Evolutionary conservation across 2,113 vertebrate species (phyloP), one percentile per base, ranked within the genome.

Genomic region (Rattus rattus): DNA sequence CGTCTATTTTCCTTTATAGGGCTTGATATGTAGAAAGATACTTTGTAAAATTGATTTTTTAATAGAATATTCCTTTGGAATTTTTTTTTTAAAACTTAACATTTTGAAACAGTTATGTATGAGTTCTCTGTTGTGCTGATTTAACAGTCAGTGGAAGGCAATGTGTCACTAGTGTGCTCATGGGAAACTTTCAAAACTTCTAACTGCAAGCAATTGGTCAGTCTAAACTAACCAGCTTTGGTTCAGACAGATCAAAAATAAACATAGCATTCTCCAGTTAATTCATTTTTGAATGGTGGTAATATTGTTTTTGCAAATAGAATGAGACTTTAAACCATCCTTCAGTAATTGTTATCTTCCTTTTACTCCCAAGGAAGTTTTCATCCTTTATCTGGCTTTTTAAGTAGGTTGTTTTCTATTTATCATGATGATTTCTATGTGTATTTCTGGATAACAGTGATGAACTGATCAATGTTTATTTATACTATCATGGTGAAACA

Each of bases 301-400:
- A 61, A 97, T 92, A 94, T 14, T 84, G 69, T 92, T 84, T 89
- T 97, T 97, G 80, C 91, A 98, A 98, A 97, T 81, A 93, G 75
- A 88, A 97, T 73, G 90, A 96, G 65, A 96, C 59, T 96, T 96
- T 95, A 96, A 97, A 98, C 89, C 22, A 80, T 96, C 77, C 89
- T 93, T 97, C 84, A 98, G 59, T 92, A 97, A 97, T 97, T 98
- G 87, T 36, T 87, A 13, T 69, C 61, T 49, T 49, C 59, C 69
- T 92, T 98, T 47, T 59, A 97, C 98, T 98, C 97, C 92, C 92
- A 97, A 98, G 96, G 86, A 72, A 96, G n/a, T 97, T 98, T 97
- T 24, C 28, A 92, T 96, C 47, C 81, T 98, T 73, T 69, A 95
- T 39, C 0, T 98, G 96, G 76, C 70, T 95, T 98, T 97, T 85